A percentile compares a stretch with the other conserved stretches of the same genome.
Evolutionary conservation across 2,113 vertebrate species (phyloP).

Genomic region (Nesoenas mayeri): DNA sequence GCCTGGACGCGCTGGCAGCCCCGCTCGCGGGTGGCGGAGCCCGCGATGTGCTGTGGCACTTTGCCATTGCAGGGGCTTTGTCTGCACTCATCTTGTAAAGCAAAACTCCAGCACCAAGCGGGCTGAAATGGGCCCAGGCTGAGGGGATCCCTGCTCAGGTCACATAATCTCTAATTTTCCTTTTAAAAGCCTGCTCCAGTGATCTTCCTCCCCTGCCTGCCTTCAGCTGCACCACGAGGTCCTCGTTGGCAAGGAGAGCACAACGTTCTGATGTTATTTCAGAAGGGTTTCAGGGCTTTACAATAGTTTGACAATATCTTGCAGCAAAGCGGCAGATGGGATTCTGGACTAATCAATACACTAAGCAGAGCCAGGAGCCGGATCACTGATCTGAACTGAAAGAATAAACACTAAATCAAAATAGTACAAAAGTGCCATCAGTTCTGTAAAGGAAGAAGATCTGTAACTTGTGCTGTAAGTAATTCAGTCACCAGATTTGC

Average conservation of each 20-base stretch:
- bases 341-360: not conserved
- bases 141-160: not conserved
- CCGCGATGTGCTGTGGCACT: fast-evolving
- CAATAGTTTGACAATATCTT: not conserved
- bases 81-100: fast-evolving
- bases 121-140: not conserved
- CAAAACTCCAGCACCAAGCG: not conserved
- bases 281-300: not conserved
- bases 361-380: not conserved
- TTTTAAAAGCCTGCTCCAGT: not conserved
- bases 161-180: not conserved
- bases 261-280: fast-evolving
- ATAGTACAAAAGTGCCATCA: not conserved
- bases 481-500: not conserved
- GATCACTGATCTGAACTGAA: not conserved
- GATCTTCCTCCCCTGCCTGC: not conserved
- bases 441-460: not conserved
- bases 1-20: fast-evolving
- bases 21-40: not conserved
- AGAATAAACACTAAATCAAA: not conserved
- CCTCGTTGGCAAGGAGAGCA: not conserved
- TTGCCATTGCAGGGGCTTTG: not conserved
- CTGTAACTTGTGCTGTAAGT: not conserved
- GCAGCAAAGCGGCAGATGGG: not conserved
- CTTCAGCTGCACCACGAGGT: not conserved